Evolutionary conservation across 2,113 vertebrate species (phyloP), one percentile per base, ranked within the genome.

Genomic region (Dicerorhinus sumatrensis): DNA sequence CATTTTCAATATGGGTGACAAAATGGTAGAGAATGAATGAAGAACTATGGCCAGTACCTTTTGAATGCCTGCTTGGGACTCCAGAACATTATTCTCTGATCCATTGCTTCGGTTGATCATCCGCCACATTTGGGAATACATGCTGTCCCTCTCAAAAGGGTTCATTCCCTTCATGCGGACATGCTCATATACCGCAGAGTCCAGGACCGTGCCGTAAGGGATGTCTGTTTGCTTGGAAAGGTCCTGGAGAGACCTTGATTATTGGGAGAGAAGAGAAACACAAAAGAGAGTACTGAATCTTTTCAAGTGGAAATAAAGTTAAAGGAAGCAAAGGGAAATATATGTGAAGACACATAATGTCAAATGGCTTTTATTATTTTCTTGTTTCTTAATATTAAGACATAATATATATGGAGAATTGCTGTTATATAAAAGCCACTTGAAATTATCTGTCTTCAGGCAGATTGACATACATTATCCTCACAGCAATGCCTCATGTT

Each of bases 111-210:
- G 99, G 98, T 99, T 99, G 95, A 99, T 99, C 99, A 99, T 99
- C 42, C 99, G 97, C 99, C 99, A 99, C 99, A 99, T 99, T 98
- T 99, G 99, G 60, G 99, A 99, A 97, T 99, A 99, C 99, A 99
- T 99, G 97, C 99, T 99, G 98, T 99, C 99, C 97, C 99, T 99
- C 98, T 99, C 99, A 9, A 99, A 99, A 92, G 99, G 99, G 97
- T 99, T 99, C 99, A 99, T 99, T 4, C 99, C 99, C 97, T 99
- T 99, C 98, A 99, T 99, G 73, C 99, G 99, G 48, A 99, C 99
- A 29, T 99, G 99, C 93, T 99, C 99, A 23, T 99, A 99, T 10
- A 99, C 99, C 0, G 99, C 99, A 0, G 99, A 99, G 98, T 99
- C 99, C 98, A 99, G 96, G 39, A 99, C 99, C 0, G 99, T 99